Percentiles rank a stretch among this genome's conserved stretches.
These are phyloP conservation scores for Cottus gobio DNA, from an alignment of 2,113 vertebrate species.

Conservation along the genomic window DNA sequence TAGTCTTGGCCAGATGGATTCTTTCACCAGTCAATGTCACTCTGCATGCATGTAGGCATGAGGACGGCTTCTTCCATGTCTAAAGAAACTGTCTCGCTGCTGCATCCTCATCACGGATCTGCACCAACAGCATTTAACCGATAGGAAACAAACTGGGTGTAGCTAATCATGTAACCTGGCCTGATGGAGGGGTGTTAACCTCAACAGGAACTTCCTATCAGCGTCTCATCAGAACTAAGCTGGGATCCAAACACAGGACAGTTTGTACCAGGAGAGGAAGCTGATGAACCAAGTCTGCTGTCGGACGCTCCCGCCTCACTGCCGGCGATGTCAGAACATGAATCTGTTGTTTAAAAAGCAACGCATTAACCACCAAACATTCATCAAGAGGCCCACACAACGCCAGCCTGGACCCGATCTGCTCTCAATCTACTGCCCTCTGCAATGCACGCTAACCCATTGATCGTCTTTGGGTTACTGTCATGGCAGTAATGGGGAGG, in stretches of 20 bases:
- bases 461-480: not conserved
- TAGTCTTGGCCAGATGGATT: not conserved
- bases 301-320: not conserved
- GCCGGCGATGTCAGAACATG: not conserved
- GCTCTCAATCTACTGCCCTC: not conserved
- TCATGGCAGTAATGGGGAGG: not conserved
- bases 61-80: too few relatives aligned
- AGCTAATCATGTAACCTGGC: not conserved
- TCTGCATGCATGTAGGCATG: not conserved
- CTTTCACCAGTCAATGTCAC: not conserved
- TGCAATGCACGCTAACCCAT: not conserved
- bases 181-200: not conserved
- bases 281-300: slow-evolving; percentile 7
- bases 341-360: not conserved
- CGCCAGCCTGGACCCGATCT: not conserved
- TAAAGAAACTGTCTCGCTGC: not conserved
- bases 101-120: not conserved
- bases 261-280: not conserved
- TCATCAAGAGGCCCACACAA: not conserved
- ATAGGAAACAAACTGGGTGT: not conserved
- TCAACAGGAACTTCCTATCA: not conserved
- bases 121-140: not conserved
- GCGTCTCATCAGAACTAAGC: not conserved
- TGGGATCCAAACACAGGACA: not conserved
- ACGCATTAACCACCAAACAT: not conserved